Evolutionary conservation across 2,888 invertebrate species (phyloP), one percentile per base, ranked within the genome.

Genomic region (Callyntrura guangdongensis): DNA sequence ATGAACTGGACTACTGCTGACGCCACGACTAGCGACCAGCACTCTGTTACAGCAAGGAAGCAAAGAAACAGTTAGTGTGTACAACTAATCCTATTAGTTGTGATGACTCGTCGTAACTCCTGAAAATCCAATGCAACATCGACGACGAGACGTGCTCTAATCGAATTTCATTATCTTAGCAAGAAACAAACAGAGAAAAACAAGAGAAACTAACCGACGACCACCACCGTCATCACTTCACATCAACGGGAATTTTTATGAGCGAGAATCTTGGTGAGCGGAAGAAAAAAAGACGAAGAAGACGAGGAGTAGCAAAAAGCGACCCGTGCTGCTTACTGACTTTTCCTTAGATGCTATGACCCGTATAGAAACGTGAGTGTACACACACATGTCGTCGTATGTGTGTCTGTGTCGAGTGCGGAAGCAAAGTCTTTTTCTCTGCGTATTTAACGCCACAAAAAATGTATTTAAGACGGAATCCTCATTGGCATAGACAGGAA

Each of bases 121-220:
- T 92, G 87, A 93, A 93, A 93, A 93, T 93, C 93, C 93, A 92
- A 92, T 93, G 92, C 93, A 92, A 59, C 91, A 93, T 90, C 89
- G 92, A 49, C 74, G 20, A 14, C 56, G 85, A 93, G 92, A 93
- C 93, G 91, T 92, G 93, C 84, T 87, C 92, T 93, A 93, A 93
- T 93, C 93, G 92, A 93, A 93, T 93, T 93, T 92, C 93, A 93
- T 93, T 93, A 93, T 93, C 93, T 93, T 93, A 92, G 92, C 90
- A 81, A 91, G 85, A 81, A 81, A 17, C 56, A 56, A 81, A 81
- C 59, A 81, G 74, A 90, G 86, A 81, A 88, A 92, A 88, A 92
- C 93, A 93, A 92, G 92, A 92, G 27, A n/a, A 36, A 14, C n/a
- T 53, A 69, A 91, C 92, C 81, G 59, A 79, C 14, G 14, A 49